Percentiles rank a stretch among this genome's conserved stretches.
These are phyloP conservation scores for Argopecten irradians DNA, from an alignment of 1,140 invertebrate species.

Conservation along the genomic window DNA sequence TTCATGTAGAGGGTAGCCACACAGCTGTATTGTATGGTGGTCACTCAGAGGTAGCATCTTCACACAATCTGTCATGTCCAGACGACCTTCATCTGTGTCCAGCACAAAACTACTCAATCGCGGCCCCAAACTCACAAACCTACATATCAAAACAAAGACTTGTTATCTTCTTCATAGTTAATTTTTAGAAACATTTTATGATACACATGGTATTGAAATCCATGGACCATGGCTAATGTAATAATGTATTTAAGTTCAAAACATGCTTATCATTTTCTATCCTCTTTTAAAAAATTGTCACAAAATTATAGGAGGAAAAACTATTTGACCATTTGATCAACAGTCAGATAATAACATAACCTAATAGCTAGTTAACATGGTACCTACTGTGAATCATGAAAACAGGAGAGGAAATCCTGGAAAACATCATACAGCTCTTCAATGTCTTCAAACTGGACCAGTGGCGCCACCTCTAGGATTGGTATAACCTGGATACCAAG, in stretches of 20 bases:
- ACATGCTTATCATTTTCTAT: not conserved
- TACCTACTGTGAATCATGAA: constrained; percentile 78
- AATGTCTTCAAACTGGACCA: constrained; percentile 80
- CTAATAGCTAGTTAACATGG: not conserved
- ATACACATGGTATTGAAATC: too few relatives aligned
- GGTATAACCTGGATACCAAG: constrained; percentile 80
- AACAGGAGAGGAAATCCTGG: constrained; percentile 79
- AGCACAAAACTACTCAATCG: constrained; percentile 81
- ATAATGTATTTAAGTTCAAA: too few relatives aligned
- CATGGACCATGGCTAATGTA: too few relatives aligned
- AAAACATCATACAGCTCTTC: constrained; percentile 80
- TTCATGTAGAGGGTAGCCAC: constrained; percentile 74
- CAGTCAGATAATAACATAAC: not conserved
- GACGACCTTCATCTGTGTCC: constrained; percentile 75
- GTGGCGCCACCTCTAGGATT: constrained; percentile 81
- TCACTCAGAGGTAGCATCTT: constrained; percentile 80
- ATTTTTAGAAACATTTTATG: too few relatives aligned
- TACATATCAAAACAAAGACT: constrained; percentile 54
- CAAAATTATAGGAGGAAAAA: not conserved
- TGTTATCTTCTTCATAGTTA: not conserved
- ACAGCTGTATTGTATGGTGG: constrained; percentile 80
- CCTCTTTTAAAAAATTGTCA: not conserved
- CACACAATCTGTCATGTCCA: constrained; percentile 73
- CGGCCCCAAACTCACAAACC: constrained; percentile 82
- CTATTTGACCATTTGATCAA: not conserved